phyloP scores from a whole-genome alignment of 2,797 vertebrate genomes.

The Chaunax sp. region DNA sequence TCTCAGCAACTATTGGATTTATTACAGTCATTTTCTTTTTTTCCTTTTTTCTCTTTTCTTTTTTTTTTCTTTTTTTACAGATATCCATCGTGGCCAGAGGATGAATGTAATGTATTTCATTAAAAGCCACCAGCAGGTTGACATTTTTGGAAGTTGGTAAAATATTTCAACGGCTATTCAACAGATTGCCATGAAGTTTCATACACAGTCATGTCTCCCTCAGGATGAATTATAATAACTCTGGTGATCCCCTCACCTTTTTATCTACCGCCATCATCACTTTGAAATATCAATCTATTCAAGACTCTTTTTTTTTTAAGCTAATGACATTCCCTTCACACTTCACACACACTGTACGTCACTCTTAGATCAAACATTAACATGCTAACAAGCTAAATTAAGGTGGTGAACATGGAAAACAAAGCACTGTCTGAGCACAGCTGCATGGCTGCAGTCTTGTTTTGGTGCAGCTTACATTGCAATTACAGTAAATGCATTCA shows the following conservation, averaged over 20 bases:
- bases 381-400: not conserved
- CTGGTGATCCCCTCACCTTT: not conserved
- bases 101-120: not conserved
- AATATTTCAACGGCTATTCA: not conserved
- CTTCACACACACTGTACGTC: too few relatives aligned
- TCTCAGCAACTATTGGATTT: not conserved
- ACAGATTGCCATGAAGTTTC: not conserved
- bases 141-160: constrained; percentile 5
- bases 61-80: not conserved
- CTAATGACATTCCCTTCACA: not conserved
- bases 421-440: not conserved
- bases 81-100: not conserved
- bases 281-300: not conserved
- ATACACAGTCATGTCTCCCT: not conserved
- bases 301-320: not conserved
- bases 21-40: not conserved
- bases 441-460: not conserved
- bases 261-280: not conserved
- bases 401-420: not conserved
- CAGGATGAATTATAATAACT: not conserved
- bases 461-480: too few relatives aligned
- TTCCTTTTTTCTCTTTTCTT: too few relatives aligned
- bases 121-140: not conserved
- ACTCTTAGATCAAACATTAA: not conserved
- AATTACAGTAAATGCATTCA: not conserved